A percentile compares a stretch with the other conserved stretches of the same genome.
Conservation (phyloP, 1,140 invertebrate genomes). For the Zaprionus vittiger region DNA sequence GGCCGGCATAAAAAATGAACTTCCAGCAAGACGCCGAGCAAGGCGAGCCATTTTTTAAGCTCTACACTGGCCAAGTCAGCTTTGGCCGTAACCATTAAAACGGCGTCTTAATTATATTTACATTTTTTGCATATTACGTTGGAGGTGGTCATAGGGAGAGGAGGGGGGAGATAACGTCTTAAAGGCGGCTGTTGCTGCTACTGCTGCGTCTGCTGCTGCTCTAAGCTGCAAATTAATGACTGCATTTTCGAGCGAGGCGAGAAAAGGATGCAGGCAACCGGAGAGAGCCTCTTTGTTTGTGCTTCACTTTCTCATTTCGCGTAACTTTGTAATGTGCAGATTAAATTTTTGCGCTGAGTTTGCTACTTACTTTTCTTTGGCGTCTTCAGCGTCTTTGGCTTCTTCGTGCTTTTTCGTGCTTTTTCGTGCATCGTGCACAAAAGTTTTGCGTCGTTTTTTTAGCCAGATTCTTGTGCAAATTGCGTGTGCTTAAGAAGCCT, state of each 20-base stretch:
- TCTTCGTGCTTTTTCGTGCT: conserved; percentile 26
- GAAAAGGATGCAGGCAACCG: conserved; percentile 48
- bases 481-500: conserved; percentile 60
- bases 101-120: conserved; percentile 62
- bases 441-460: conserved; percentile 49
- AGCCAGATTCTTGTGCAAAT: conserved; percentile 25
- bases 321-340: conserved; percentile 74
- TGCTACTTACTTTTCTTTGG: conserved; percentile 36
- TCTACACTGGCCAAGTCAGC: conserved; percentile 43
- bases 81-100: conserved; percentile 30
- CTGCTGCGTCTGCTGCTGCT: conserved; percentile 25
- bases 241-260: conserved; percentile 57
- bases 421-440: conserved; percentile 44
- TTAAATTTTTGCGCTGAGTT: conserved; percentile 64
- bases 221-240: conserved; percentile 76
- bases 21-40: conserved; percentile 2
- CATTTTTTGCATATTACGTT: conserved; percentile 58
- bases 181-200: neutral
- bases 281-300: conserved; percentile 31
- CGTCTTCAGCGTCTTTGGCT: conserved; percentile 14
- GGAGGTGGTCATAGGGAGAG: no score
- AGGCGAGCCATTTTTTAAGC: conserved; percentile 59
- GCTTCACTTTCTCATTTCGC: conserved; percentile 50
- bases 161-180: neutral
- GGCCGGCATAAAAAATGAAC: conserved; percentile 23